Base-by-base conservation (phyloP, 2,888 invertebrate species). In the Pecten maximus region DNA sequence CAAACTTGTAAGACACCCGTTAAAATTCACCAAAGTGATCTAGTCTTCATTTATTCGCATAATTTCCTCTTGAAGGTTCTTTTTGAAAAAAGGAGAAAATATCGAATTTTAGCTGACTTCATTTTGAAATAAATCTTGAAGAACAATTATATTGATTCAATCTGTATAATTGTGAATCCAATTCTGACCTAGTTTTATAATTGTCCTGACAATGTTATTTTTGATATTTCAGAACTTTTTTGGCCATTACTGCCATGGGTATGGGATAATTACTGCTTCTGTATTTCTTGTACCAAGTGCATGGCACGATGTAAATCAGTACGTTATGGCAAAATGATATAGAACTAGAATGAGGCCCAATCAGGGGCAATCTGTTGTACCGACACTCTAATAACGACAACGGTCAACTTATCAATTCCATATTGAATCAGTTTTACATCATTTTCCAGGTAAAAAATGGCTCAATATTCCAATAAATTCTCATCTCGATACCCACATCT, bases 391-490 rank as follows among this genome's bases (percentile, higher is more conserved):
- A 74, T 74, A 35, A 74, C 74, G 74, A 6, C 28, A 74, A 74
- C 74, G 74, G 74, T 74, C 74, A 74, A 74, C 74, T 74, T 74
- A 74, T 74, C 74, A 35, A 74, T 35, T 74, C 35, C 74, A 35
- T 74, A 74, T 74, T 74, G 74, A 74, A 74, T 74, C 74, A 74
- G 74, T 74, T 74, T 74, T 74, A 74, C 74, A 74, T 35, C 74
- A 74, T 35, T 74, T 35, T 74, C 74, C 74, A 74, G 74, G 74
- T 74, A 74, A 74, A 74, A 74, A 74, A 74, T 35, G 28, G 35
- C 74, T 35, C 74, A 0, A 35, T 35, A 35, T 35, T 74, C 74
- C 74, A 74, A 74, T 74, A 74, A 74, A 74, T 74, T 35, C 6
- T 74, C 74, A 15, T 35, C 74, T 74, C 74, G 6, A 74, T 74